These are phyloP conservation scores for Poeciliopsis prolifica DNA, from an alignment of 2,113 vertebrate genomes.

Conservation along the genomic window DNA sequence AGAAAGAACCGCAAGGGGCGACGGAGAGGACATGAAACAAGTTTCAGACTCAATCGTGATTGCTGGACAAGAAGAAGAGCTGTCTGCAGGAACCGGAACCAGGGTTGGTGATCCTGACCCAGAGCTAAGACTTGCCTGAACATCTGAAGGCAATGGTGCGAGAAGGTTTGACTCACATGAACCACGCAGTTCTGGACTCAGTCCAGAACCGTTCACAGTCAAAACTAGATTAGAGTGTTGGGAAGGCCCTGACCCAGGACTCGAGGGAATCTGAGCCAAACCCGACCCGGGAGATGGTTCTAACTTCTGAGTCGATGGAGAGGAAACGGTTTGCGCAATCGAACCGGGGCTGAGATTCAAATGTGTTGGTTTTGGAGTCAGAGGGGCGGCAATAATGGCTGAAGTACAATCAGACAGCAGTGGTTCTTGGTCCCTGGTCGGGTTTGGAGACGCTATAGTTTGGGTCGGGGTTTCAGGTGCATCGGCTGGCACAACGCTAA, in stretches of 20 bases:
- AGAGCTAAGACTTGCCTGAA: slow-evolving; percentile 10
- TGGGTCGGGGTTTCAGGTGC: slow-evolving; percentile 4
- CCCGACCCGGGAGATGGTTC: slow-evolving; percentile 17
- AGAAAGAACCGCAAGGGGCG: slow-evolving; percentile 5
- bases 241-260: background rate
- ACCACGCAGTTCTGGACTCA: background rate
- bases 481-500: slow-evolving; percentile 15
- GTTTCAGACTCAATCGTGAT: slow-evolving; percentile 56
- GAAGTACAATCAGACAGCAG: background rate
- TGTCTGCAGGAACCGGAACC: slow-evolving; percentile 2
- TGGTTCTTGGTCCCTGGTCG: slow-evolving; percentile 9
- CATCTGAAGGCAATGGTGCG: slow-evolving; percentile 12
- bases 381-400: background rate
- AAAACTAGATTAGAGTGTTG: slow-evolving; percentile 6
- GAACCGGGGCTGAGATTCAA: background rate
- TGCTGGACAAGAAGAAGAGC: slow-evolving; percentile 38
- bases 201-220: background rate
- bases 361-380: background rate
- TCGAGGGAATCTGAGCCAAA: background rate
- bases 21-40: background rate
- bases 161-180: slow-evolving; percentile 2
- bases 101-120: slow-evolving; percentile 2
- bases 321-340: slow-evolving; percentile 5
- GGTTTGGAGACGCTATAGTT: background rate
- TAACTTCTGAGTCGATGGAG: background rate